phyloP scores from a whole-genome alignment of 2,113 vertebrate genomes.

The Larimichthys crocea region DNA sequence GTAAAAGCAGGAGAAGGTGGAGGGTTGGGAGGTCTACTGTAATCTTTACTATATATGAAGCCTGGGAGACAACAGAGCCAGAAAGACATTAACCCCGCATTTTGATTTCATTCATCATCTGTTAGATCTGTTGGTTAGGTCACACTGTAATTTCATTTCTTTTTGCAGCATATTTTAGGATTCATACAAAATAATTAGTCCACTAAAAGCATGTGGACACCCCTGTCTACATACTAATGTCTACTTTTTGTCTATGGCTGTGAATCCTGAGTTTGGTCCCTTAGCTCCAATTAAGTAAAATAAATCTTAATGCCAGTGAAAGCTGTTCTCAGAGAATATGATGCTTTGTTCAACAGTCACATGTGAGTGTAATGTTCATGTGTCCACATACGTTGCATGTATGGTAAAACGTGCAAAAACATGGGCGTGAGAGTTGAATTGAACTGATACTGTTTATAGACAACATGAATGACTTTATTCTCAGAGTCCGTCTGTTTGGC shows the following conservation, averaged over 20 bases:
- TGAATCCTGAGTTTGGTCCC: background rate
- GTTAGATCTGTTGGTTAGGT: too few species aligned
- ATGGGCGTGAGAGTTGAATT: too few species aligned
- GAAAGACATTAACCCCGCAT: background rate
- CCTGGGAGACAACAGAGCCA: background rate
- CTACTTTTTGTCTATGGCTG: too few species aligned
- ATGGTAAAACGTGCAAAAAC: too few species aligned
- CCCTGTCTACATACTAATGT: too few species aligned
- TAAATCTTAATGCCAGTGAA: too few species aligned
- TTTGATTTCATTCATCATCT: background rate
- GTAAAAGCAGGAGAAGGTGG: background rate
- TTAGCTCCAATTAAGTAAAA: background rate
- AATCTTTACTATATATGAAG: slow-evolving; percentile 10
- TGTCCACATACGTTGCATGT: too few species aligned
- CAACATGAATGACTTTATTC: too few species aligned
- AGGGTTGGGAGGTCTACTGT: background rate
- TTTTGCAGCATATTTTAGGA: background rate
- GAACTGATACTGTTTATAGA: too few species aligned
- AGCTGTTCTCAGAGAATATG: too few species aligned
- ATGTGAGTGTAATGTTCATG: background rate
- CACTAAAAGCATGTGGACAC: background rate
- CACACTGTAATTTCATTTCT: background rate
- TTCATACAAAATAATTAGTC: background rate
- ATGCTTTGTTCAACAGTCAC: background rate
- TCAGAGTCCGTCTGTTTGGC: too few species aligned